A percentile compares a stretch with the other conserved stretches of the same genome.
Evolutionary conservation across 2,888 invertebrate species (phyloP).

Genomic region (Phyllotreta cruciferae): DNA sequence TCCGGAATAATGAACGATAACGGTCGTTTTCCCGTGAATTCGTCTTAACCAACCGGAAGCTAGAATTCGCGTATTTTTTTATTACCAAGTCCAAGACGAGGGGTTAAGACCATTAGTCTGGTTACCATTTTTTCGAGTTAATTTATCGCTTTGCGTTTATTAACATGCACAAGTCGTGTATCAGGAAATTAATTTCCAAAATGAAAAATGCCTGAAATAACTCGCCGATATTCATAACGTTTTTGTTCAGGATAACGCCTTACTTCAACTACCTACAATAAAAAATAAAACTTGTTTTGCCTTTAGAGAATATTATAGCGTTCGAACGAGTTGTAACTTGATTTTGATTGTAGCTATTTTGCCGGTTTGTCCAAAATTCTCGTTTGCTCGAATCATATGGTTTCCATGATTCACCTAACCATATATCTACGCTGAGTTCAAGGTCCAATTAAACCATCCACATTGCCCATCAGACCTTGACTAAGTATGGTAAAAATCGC

Average conservation of each 20-base stretch:
- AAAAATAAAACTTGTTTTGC: no score
- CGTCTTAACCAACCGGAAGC: slow-evolving; percentile 38
- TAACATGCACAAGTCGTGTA: no score
- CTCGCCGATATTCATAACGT: no score
- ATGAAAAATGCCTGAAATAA: background rate
- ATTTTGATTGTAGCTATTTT: no score
- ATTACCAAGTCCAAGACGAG: slow-evolving; percentile 27
- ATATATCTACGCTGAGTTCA: slow-evolving; percentile 11
- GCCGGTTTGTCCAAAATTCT: no score
- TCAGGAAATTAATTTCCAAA: background rate
- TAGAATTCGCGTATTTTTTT: slow-evolving; percentile 35
- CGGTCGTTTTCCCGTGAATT: slow-evolving; percentile 45
- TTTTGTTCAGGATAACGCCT: no score
- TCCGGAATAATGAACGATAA: slow-evolving; percentile 34
- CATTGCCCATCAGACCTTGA: slow-evolving; percentile 19
- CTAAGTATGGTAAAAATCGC: slow-evolving; percentile 24
- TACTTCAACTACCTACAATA: no score
- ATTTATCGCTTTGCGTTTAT: background rate
- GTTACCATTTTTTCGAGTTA: slow-evolving; percentile 30
- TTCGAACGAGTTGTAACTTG: no score
- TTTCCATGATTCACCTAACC: background rate
- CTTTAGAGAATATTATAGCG: no score
- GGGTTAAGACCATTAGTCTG: slow-evolving; percentile 39
- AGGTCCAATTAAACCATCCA: slow-evolving; percentile 21
- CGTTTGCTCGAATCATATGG: background rate